A percentile compares a stretch with the other conserved stretches of the same genome.
Evolutionary conservation across 1,140 invertebrate genomes (phyloP).

Genomic region (Cataglyphis hispanica): DNA sequence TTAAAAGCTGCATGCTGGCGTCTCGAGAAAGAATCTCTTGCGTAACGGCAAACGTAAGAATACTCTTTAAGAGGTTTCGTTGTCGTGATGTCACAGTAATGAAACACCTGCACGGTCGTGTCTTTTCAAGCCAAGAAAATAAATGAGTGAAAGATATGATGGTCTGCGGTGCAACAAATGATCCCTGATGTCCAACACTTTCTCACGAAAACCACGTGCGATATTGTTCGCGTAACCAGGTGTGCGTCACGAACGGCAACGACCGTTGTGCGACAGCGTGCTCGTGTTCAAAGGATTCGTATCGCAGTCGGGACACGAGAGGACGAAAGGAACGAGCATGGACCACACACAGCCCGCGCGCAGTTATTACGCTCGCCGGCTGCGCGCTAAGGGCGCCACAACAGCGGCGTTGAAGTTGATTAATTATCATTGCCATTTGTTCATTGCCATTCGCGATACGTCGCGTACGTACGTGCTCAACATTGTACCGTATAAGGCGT

Average conservation of each 20-base stretch:
- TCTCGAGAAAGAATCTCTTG: constrained; percentile 1
- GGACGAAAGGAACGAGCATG: constrained; percentile 71
- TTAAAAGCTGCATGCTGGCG: not conserved
- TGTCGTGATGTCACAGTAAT: constrained; percentile 23
- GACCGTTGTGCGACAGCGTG: constrained; percentile 52
- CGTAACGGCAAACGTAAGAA: not conserved
- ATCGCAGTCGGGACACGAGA: constrained; percentile 54
- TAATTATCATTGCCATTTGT: constrained; percentile 79
- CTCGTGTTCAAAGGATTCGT: constrained; percentile 66
- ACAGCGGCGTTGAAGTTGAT: constrained; percentile 77
- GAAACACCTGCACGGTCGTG: constrained; percentile 10
- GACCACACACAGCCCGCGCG: constrained; percentile 77
- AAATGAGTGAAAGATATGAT: constrained; percentile 30
- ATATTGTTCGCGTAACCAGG: constrained; percentile 55
- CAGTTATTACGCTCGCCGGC: constrained; percentile 75
- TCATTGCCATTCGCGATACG: constrained; percentile 65
- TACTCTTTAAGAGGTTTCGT: constrained; percentile 7
- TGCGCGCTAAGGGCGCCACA: constrained; percentile 70
- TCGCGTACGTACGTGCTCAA: constrained; percentile 64
- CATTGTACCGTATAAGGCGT: constrained; percentile 71
- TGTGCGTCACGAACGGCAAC: constrained; percentile 31
- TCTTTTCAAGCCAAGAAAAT: constrained; percentile 38
- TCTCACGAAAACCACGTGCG: constrained; percentile 44
- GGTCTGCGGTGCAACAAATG: constrained; percentile 18
- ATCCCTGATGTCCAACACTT: constrained; percentile 39